These are phyloP conservation scores for Epinotia ramella DNA, from an alignment of 2,888 invertebrate genomes.

Conservation along the genomic window DNA sequence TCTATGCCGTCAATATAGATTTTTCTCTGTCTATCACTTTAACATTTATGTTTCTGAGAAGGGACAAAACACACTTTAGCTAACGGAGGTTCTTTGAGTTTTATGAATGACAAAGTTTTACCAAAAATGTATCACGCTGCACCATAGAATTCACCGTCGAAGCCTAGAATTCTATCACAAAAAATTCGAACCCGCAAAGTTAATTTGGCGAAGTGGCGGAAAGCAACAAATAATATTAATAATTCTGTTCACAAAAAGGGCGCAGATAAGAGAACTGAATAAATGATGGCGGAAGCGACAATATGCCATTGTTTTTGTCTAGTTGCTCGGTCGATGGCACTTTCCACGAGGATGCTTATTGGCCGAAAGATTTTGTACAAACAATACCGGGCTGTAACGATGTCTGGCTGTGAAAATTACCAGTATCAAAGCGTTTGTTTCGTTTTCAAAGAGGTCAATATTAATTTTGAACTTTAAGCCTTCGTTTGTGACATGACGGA, in stretches of 20 bases:
- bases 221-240: conserved; percentile 42
- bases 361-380: conserved; percentile 7
- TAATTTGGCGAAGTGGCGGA: conserved; percentile 40
- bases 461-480: too few relatives aligned
- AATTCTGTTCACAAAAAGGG: conserved; percentile 41
- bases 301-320: conserved; percentile 38
- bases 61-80: too few relatives aligned
- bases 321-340: conserved; percentile 10
- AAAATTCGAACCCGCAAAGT: conserved; percentile 21
- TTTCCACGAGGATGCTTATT: conserved; percentile 10
- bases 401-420: too few relatives aligned
- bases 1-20: too few relatives aligned
- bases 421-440: neutral
- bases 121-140: too few relatives aligned
- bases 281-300: conserved; percentile 39
- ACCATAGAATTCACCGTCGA: too few relatives aligned
- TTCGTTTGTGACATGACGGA: too few relatives aligned
- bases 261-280: conserved; percentile 39
- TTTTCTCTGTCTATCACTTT: too few relatives aligned
- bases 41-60: too few relatives aligned
- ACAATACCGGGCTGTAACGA: neutral
- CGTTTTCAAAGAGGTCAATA: neutral
- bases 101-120: too few relatives aligned
- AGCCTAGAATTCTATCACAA: neutral
- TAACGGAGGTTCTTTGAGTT: too few relatives aligned